Percentiles rank a stretch among this genome's conserved stretches.
These are phyloP conservation scores for Lophotis ruficrista DNA, from an alignment of 2,113 vertebrate genomes.

Conservation along the genomic window DNA sequence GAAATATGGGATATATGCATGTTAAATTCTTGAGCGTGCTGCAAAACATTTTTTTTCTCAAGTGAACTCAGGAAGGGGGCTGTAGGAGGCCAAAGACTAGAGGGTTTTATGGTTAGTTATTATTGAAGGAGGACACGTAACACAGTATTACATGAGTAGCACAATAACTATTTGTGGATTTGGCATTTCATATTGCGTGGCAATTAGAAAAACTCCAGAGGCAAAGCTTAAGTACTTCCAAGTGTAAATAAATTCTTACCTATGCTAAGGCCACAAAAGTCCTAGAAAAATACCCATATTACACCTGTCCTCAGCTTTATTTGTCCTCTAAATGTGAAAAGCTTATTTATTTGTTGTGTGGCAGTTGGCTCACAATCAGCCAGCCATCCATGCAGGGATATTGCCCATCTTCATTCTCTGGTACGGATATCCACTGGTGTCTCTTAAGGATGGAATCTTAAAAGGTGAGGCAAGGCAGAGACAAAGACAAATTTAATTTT, in stretches of 20 bases:
- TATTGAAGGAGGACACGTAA: not conserved
- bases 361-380: not conserved
- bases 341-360: slow-evolving; percentile 53
- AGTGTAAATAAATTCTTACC: slow-evolving; percentile 2
- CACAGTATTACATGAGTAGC: not conserved
- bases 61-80: not conserved
- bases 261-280: not conserved
- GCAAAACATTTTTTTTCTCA: not conserved
- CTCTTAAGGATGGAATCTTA: slow-evolving; percentile 71
- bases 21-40: not conserved
- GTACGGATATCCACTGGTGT: slow-evolving; percentile 13
- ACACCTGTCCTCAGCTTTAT: slow-evolving; percentile 1
- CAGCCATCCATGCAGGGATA: not conserved
- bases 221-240: not conserved
- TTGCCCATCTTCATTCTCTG: slow-evolving; percentile 13
- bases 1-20: not conserved
- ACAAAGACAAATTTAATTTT: slow-evolving; percentile 81
- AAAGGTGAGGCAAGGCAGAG: slow-evolving; percentile 70
- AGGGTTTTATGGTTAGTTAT: not conserved
- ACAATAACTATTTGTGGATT: not conserved
- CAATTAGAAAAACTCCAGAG: not conserved
- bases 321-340: slow-evolving; percentile 36
- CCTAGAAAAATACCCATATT: slow-evolving; percentile 1
- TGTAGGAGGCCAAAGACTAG: not conserved
- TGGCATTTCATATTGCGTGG: not conserved